Percentiles rank a stretch among this genome's conserved stretches.
These are phyloP conservation scores for Coremacera marginata DNA, from an alignment of 2,888 invertebrate genomes.

Conservation along the genomic window DNA sequence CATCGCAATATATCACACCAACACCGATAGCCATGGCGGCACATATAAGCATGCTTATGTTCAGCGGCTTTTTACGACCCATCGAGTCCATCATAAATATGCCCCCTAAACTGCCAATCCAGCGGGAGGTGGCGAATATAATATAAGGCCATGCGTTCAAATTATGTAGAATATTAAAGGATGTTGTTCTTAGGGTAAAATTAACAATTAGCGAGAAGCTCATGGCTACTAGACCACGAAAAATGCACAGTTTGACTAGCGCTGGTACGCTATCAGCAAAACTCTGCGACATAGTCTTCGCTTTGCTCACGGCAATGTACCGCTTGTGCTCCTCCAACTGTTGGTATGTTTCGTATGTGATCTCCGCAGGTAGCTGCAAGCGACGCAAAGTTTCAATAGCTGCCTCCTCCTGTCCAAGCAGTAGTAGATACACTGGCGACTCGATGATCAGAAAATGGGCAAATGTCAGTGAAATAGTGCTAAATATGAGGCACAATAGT, in stretches of 20 bases:
- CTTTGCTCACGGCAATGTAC: slow-evolving; percentile 56
- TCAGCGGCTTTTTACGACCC: slow-evolving; percentile 55
- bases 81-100: slow-evolving; percentile 49
- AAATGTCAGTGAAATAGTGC: slow-evolving; percentile 49
- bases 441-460: slow-evolving; percentile 53
- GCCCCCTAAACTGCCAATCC: slow-evolving; percentile 44
- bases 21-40: slow-evolving; percentile 50
- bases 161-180: neutral
- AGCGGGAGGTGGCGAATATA: slow-evolving; percentile 50
- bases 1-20: slow-evolving; percentile 43
- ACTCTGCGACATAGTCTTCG: slow-evolving; percentile 42
- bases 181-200: slow-evolving; percentile 16
- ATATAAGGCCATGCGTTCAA: slow-evolving; percentile 43
- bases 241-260: slow-evolving; percentile 50
- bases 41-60: slow-evolving; percentile 51
- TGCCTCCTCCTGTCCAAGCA: slow-evolving; percentile 52
- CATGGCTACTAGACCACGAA: slow-evolving; percentile 56
- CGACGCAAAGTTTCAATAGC: slow-evolving; percentile 58
- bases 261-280: slow-evolving; percentile 51
- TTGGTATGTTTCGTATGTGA: slow-evolving; percentile 55
- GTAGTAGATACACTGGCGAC: slow-evolving; percentile 58
- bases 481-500: slow-evolving; percentile 49
- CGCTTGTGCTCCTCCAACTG: slow-evolving; percentile 59
- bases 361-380: slow-evolving; percentile 52
- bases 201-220: slow-evolving; percentile 49